Evolutionary conservation across 1,140 invertebrate species (phyloP).

Genomic region (Lepidotrigona ventralis): DNA sequence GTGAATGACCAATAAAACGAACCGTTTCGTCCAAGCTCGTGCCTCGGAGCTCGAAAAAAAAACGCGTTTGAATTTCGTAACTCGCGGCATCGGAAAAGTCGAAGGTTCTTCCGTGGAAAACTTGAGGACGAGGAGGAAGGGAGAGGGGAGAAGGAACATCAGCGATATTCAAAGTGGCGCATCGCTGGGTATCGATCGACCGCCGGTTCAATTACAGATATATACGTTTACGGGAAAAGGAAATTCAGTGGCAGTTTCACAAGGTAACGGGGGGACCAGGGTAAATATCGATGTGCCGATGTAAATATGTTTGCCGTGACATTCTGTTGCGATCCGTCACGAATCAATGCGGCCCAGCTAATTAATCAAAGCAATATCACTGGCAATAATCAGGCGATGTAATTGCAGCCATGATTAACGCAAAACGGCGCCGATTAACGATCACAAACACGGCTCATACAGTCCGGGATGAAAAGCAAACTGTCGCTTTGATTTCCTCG

Average conservation of each 20-base stretch:
- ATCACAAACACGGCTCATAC: constrained; percentile 7
- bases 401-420: constrained; percentile 40
- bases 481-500: not conserved
- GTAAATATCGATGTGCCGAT: constrained; percentile 29
- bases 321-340: constrained; percentile 25
- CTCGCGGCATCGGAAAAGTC: not conserved
- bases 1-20: too few relatives aligned
- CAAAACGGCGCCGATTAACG: constrained; percentile 31
- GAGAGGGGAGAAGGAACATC: not conserved
- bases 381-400: constrained; percentile 15
- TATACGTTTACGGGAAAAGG: not conserved
- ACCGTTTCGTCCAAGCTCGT: too few relatives aligned
- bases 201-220: not conserved
- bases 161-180: not conserved
- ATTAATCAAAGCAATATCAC: constrained; percentile 43
- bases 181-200: not conserved
- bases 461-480: not conserved
- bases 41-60: too few relatives aligned
- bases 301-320: constrained; percentile 44
- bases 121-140: too few relatives aligned
- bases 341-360: constrained; percentile 24
- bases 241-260: not conserved
- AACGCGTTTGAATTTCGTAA: not conserved
- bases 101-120: not conserved
- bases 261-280: not conserved